Evolutionary conservation across 2,797 vertebrate genomes (phyloP).

Genomic region (Australoheros facetus): DNA sequence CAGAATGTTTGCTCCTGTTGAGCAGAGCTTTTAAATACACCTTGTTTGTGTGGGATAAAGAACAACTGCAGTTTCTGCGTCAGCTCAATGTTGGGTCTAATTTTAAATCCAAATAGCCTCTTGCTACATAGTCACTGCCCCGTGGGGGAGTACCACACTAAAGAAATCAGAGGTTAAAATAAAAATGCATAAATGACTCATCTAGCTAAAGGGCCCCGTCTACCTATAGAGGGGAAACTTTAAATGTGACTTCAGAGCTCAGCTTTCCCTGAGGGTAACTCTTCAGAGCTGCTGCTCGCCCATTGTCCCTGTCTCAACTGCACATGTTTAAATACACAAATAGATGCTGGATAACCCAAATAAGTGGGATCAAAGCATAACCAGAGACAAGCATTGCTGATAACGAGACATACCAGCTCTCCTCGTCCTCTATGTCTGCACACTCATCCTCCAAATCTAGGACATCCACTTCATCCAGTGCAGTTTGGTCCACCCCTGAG

Average conservation of each 20-base stretch:
- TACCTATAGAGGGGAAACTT: background rate
- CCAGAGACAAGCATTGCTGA: background rate
- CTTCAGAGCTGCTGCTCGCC: background rate
- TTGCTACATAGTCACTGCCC: slow-evolving; percentile 27
- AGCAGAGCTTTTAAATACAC: background rate
- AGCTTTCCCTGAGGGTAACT: background rate
- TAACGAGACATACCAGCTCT: slow-evolving; percentile 86
- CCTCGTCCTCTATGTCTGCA: slow-evolving; percentile 84
- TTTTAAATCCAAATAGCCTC: slow-evolving; percentile 11
- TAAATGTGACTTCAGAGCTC: background rate
- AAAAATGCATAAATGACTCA: slow-evolving; percentile 44
- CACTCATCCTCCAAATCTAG: slow-evolving; percentile 86
- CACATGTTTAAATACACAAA: background rate
- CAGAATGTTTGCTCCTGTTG: background rate
- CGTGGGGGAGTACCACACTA: slow-evolving; percentile 24
- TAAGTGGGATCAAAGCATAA: background rate
- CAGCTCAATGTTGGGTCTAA: background rate
- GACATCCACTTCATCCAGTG: slow-evolving; percentile 89
- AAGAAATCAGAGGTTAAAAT: slow-evolving; percentile 34
- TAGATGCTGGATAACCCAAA: background rate
- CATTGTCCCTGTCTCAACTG: background rate
- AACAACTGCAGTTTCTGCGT: background rate
- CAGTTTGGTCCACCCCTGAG: slow-evolving; percentile 71
- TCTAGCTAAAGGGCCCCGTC: slow-evolving; percentile 28
- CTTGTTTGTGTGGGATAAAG: background rate